A percentile compares a stretch with the other conserved stretches of the same genome.
Evolutionary conservation across 2,797 vertebrate species (phyloP).

Genomic region (Bovichtus diacanthus): DNA sequence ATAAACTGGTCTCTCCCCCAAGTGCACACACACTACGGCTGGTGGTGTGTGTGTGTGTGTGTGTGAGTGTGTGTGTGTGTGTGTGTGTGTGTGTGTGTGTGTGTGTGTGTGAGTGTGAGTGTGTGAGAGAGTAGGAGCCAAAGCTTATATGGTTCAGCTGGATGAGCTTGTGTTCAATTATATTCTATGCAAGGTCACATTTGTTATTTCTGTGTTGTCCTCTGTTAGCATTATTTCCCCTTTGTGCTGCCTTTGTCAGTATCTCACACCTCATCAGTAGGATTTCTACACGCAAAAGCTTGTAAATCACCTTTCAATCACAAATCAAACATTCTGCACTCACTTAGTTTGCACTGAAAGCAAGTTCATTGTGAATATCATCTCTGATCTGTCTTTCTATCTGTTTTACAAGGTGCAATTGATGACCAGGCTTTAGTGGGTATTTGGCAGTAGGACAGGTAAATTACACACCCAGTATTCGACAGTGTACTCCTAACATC

Average conservation of each 20-base stretch:
- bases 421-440: constrained; percentile 65
- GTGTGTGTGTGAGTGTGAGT: not conserved
- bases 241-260: not conserved
- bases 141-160: not conserved
- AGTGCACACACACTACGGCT: constrained; percentile 14
- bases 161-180: not conserved
- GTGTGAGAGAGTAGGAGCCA: not conserved
- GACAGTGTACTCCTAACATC: constrained; percentile 66
- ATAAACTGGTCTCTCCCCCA: constrained; percentile 23
- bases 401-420: constrained; percentile 62
- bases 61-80: too few relatives aligned
- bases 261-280: constrained; percentile 4
- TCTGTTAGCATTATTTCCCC: not conserved
- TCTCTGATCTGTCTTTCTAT: constrained; percentile 41
- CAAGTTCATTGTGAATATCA: constrained; percentile 19
- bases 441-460: constrained; percentile 72
- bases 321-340: not conserved
- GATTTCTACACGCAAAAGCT: not conserved
- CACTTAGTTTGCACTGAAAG: not conserved
- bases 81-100: constrained; percentile 1
- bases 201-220: not conserved
- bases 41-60: not conserved
- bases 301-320: not conserved
- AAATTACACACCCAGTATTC: constrained; percentile 57
- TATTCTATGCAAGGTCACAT: not conserved